Conservation (phyloP, 2,888 invertebrate genomes). For the Napeogenes sylphis region DNA sequence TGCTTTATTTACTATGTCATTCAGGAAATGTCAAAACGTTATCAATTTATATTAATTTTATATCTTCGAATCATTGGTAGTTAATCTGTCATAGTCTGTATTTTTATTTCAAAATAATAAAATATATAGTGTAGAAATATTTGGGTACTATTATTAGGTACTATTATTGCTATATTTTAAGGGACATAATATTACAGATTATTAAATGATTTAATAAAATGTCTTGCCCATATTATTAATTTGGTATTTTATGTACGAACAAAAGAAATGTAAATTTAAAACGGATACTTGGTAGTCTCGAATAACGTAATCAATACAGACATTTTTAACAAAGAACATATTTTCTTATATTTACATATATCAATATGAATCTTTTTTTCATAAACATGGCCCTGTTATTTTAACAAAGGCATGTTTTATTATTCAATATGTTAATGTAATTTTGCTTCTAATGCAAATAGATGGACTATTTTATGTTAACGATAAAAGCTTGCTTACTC, state of each 20-base stretch:
- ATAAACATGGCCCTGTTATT: slow-evolving; percentile 7
- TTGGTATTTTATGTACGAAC: background rate
- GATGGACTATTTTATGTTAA: slow-evolving; percentile 15
- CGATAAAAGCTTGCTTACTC: slow-evolving; percentile 10
- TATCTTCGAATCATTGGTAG: too few species aligned
- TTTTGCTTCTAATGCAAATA: slow-evolving; percentile 14
- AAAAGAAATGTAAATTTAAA: too few species aligned
- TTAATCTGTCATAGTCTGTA: too few species aligned
- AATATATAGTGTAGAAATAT: too few species aligned
- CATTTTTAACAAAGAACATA: background rate
- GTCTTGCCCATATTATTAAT: background rate
- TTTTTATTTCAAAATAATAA: too few species aligned
- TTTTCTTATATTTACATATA: slow-evolving; percentile 10
- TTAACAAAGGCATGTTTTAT: slow-evolving; percentile 11
- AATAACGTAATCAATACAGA: background rate
- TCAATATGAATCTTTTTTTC: slow-evolving; percentile 6
- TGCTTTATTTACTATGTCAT: too few species aligned
- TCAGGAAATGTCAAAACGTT: slow-evolving; percentile 5
- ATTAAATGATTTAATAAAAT: background rate
- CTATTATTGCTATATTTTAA: background rate
- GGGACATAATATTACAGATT: background rate
- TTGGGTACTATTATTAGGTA: too few species aligned
- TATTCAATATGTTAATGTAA: slow-evolving; percentile 22
- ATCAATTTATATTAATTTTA: slow-evolving; percentile 9
- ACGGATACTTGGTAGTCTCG: too few species aligned